Base-by-base conservation (phyloP, 2,888 invertebrate genomes). In the Tethea ocularis region DNA sequence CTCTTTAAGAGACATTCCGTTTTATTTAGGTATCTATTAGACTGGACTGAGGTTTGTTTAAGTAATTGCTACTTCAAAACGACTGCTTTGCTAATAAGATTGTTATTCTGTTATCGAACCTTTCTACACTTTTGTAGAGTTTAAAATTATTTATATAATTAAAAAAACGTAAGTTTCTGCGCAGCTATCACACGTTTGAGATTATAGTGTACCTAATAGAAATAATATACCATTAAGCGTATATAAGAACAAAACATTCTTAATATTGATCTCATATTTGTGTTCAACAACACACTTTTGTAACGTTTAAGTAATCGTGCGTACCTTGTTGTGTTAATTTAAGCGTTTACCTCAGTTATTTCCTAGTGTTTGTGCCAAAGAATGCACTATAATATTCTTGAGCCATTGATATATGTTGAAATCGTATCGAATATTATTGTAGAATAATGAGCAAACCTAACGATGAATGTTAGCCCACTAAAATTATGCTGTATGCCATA, bases 321-420 rank as follows among this genome's bases (percentile, higher is more conserved):
- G 62, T 65, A 61, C 55, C 56, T 60, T 56, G 58, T 60, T 55
- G 55, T 57, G 56, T 52, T 64, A 59, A 51, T 57, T 57, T 61
- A 61, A 63, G 65, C 64, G 60, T 67, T 59, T 63, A 67, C 64
- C 67, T 66, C 52, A 56, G 56, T 58, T 71, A 65, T 68, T 71
- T 66, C 59, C 67, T 69, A 68, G 62, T 68, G 60, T 69, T 58
- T 71, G 80, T 82, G 81, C 81, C 82, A 82, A 82, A 82, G 69
- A 75, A 64, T 59, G 75, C 74, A 77, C 72, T 62, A 58, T 62
- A 53, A 54, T 59, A 59, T 24, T 54, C 20, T 33, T 33, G 36
- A 10, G 8, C 13, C 33, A 33, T 36, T 33, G 36, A 33, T 33
- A 24, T 36, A 46, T 11, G 20, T 51, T 36, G 8, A 15, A 23